Base-by-base conservation (phyloP, 2,888 invertebrate genomes). In the Diploptera punctata region DNA sequence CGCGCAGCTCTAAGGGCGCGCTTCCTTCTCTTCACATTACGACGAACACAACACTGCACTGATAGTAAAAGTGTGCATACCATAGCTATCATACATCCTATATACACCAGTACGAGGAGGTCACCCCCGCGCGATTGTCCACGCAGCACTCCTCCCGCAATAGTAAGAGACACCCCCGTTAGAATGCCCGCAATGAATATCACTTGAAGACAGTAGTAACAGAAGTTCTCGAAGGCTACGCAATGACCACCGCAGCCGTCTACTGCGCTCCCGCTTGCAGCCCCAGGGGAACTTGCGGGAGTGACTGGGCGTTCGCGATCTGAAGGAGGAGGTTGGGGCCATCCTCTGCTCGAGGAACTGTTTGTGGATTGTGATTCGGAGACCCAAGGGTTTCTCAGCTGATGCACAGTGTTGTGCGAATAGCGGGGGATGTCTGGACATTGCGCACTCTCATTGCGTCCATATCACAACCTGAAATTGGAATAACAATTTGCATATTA, bases 221-320 rank as follows among this genome's bases (percentile, higher is more conserved):
- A 90, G 77, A 90, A 88, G 84, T 89, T 90, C 84, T 90, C 90
- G 84, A 89, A 89, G 76, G 88, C 89, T 75, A 89, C 88, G 77
- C 90, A 90, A 79, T 89, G 89, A 3, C 90, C 90, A 13, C 90
- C 90, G 81, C 90, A 90, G 26, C 90, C 90, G 75, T 89, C 88
- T 73, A 89, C 87, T 60, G 88, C 86, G 67, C 87, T 86, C 19
- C 71, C 71, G 29, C 68, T 57, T 24, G 60, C 73, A 49, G 85
- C 85, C 79, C 86, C 81, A 13, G 75, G 76, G 10, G 76, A 71
- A 68, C 84, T 77, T 78, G 83, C 83, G 4, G 83, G 84, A 61
- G 78, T 77, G 9, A 72, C 76, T 7, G 77, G 78, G n/a, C 77
- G 75, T 7, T 73, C 73, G 29, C 71, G 57, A 52, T 72, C 73